Evolutionary conservation across 2,797 vertebrate genomes (phyloP).

Genomic region (Callimico goeldii): DNA sequence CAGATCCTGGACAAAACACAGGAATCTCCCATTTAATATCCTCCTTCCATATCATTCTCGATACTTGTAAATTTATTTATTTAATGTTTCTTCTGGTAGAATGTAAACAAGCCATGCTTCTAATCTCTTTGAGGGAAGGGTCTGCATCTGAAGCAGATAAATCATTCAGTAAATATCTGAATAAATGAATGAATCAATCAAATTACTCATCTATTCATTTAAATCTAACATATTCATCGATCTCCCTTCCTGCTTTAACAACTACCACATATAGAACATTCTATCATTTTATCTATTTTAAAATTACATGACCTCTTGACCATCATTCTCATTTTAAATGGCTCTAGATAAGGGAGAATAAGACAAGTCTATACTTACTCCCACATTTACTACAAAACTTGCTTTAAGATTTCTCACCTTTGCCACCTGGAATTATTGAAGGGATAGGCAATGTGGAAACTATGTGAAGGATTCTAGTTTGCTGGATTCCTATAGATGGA

Average conservation of each 20-base stretch:
- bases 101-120: background rate
- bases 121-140: background rate
- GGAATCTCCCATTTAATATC: background rate
- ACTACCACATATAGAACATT: background rate
- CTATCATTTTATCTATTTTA: background rate
- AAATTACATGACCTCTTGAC: background rate
- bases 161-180: background rate
- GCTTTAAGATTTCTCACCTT: background rate
- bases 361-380: background rate
- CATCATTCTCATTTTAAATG: slow-evolving; percentile 17
- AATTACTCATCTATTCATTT: background rate
- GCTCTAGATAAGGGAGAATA: background rate
- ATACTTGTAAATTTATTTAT: background rate
- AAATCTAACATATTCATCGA: background rate
- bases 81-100: background rate
- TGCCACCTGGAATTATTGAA: background rate
- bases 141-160: background rate
- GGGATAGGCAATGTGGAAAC: background rate
- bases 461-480: background rate
- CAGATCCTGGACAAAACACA: background rate
- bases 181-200: background rate
- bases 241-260: background rate
- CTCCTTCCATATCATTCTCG: background rate
- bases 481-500: background rate
- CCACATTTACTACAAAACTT: background rate